Percentiles rank a stretch among this genome's conserved stretches.
phyloP scores from a whole-genome alignment of 2,888 invertebrate genomes.

The Bombylius major region DNA sequence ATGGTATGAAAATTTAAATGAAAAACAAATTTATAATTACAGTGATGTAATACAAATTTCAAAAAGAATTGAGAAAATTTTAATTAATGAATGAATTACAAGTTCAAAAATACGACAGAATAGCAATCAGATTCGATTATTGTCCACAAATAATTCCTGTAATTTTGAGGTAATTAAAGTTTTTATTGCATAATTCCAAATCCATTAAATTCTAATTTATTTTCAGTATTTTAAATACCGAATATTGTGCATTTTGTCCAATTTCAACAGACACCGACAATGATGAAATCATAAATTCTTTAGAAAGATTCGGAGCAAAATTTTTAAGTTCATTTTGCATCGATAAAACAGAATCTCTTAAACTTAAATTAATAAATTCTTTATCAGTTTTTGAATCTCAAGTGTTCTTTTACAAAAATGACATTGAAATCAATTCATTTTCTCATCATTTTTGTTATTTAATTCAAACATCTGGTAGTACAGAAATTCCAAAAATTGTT shows the following conservation, averaged over 20 bases:
- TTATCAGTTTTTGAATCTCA: neutral
- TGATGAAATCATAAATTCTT: neutral
- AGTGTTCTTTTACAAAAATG: neutral
- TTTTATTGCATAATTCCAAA: too few relatives aligned
- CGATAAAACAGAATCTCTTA: neutral
- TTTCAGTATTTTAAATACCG: slow-evolving; percentile 8
- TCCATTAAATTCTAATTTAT: neutral
- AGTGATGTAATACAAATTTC: too few relatives aligned
- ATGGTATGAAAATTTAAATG: too few relatives aligned
- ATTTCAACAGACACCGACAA: neutral
- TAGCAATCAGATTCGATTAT: slow-evolving; percentile 3
- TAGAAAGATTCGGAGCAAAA: neutral
- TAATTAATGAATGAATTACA: too few relatives aligned
- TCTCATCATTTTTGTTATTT: slow-evolving; percentile 41
- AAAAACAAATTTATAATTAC: too few relatives aligned
- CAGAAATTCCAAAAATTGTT: slow-evolving; percentile 65
- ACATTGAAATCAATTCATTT: neutral
- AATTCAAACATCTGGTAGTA: slow-evolving; percentile 78
- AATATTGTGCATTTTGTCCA: slow-evolving; percentile 7
- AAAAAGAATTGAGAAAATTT: too few relatives aligned
- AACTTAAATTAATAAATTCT: neutral
- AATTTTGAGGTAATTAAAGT: slow-evolving; percentile 7
- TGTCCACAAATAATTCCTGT: slow-evolving; percentile 2
- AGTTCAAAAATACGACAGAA: neutral
- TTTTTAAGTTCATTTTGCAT: neutral